Evolutionary conservation across 2,888 invertebrate species (phyloP).

Genomic region (Chaetogeoica ovagalla): DNA sequence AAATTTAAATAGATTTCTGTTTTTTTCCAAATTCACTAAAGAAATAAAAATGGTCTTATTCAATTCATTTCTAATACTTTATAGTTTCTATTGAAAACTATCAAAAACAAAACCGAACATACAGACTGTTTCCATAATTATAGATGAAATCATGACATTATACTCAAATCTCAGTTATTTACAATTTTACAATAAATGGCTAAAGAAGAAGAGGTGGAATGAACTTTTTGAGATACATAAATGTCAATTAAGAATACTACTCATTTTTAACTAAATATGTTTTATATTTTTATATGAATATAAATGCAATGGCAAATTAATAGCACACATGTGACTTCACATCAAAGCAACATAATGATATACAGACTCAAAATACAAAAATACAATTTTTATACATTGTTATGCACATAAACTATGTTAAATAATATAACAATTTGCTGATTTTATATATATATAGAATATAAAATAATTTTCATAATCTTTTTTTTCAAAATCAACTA

Average conservation of each 20-base stretch:
- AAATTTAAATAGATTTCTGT: too few relatives aligned
- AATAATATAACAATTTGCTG: conserved; percentile 56
- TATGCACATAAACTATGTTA: conserved; percentile 56
- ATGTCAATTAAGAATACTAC: conserved; percentile 57
- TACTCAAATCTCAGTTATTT: conserved; percentile 57
- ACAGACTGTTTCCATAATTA: conserved; percentile 56
- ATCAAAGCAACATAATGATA: conserved; percentile 56
- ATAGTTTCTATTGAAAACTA: conserved; percentile 47
- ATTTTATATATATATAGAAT: conserved; percentile 56
- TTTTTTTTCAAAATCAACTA: conserved; percentile 57
- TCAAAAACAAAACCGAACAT: conserved; percentile 55
- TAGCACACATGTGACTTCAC: conserved; percentile 58
- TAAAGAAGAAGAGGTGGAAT: conserved; percentile 56
- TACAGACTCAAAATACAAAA: conserved; percentile 56
- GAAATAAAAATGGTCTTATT: conserved; percentile 57
- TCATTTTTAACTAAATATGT: conserved; percentile 55
- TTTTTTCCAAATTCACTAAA: too few relatives aligned
- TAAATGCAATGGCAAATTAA: conserved; percentile 56
- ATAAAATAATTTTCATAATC: conserved; percentile 56
- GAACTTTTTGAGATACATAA: conserved; percentile 58
- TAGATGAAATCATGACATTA: conserved; percentile 56
- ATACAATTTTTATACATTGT: conserved; percentile 55
- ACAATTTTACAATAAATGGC: conserved; percentile 57
- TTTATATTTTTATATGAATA: conserved; percentile 55
- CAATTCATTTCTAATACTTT: conserved; percentile 54